Base-by-base conservation (phyloP, 35 echinoderm and acorn worm species). In the Apostichopus japonicus region DNA sequence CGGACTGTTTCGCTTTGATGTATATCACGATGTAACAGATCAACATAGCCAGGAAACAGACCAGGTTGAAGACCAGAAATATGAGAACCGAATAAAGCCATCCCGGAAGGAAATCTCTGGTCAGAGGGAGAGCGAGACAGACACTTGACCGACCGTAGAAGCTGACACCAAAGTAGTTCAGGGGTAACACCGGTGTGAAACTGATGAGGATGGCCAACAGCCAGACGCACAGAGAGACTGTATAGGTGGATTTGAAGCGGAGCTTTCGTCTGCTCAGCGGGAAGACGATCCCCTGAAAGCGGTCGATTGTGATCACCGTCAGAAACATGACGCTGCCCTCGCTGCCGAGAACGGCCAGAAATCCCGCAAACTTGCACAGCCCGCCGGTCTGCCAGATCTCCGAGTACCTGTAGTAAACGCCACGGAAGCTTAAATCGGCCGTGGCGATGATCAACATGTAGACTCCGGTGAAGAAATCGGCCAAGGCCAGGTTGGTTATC, bases 121-220 rank as follows among this genome's bases (percentile, higher is more conserved):
- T 94, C 8, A 96, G 72, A 0, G 95, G 95, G 8, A 96, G 81
- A 27, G 92, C 95, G 23, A 96, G 80, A 84, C 95, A 96, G 1
- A 96, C 95, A 19, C 89, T 91, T 21, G 92, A 94, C 22, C 59
- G 65, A 17, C 95, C 95, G 10, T 96, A 96, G 93, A 93, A 93
- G 23, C 78, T 79, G 23, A 24, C 51, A 53, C 78, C 78, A 22
- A 87, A 87, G 63, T 87, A 87, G 5, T 56, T 17, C 1, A 87
- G 5, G 9, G 86, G 86, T 10, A 87, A 58, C 54, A 90, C 11
- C 6, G 94, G 94, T 24, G 86, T 23, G 6, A 78, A 11, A 23
- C 90, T 92, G 11, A 95, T 44, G 9, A 92, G 4, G 61, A 80
- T 4, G 6, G 80, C 23, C 57, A 95, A 17, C 0, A 59, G 16